Base-by-base conservation (phyloP, 2,888 invertebrate species). In the Zhuqinia jingwanae region DNA sequence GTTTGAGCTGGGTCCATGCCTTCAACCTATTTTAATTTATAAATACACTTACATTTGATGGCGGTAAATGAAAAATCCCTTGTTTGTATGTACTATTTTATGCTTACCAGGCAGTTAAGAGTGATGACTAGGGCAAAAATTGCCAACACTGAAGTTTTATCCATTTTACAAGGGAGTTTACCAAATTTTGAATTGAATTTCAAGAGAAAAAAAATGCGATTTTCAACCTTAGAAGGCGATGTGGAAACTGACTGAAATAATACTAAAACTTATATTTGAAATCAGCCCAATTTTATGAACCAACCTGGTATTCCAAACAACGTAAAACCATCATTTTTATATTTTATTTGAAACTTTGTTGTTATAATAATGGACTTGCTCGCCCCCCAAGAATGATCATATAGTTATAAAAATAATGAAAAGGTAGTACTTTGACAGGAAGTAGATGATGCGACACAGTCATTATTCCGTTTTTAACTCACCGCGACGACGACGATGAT, bases 61-160 rank as follows among this genome's bases (percentile, higher is more conserved):
- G n/a, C n/a, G n/a, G n/a, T n/a, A n/a, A n/a, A n/a, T n/a, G n/a
- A n/a, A n/a, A n/a, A n/a, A n/a, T n/a, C n/a, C n/a, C n/a, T n/a
- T n/a, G n/a, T n/a, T n/a, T n/a, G n/a, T n/a, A n/a, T n/a, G n/a
- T n/a, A n/a, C n/a, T n/a, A n/a, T n/a, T n/a, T n/a, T n/a, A n/a
- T n/a, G n/a, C 65, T 65, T 79, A 79, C 78, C 78, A 63, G 15
- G 13, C 50, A 42, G n/a, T 76, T 56, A 20, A 65, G 3, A 15
- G 30, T 15, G 20, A 79, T 1, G 20, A 77, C 58, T 42, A 79
- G 1, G 13, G 65, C 50, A 2, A 79, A 45, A 11, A 79, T 15
- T 58, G n/a, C 17, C 1, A 79, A 22, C 0, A 30, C 15, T 20
- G 30, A 47, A n/a, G 8, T 27, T n/a, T 50, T 65, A 13, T 53